A percentile compares a stretch with the other conserved stretches of the same genome.
These are phyloP conservation scores for Nephrotoma flavescens DNA, from an alignment of 2,888 invertebrate genomes.

Conservation along the genomic window DNA sequence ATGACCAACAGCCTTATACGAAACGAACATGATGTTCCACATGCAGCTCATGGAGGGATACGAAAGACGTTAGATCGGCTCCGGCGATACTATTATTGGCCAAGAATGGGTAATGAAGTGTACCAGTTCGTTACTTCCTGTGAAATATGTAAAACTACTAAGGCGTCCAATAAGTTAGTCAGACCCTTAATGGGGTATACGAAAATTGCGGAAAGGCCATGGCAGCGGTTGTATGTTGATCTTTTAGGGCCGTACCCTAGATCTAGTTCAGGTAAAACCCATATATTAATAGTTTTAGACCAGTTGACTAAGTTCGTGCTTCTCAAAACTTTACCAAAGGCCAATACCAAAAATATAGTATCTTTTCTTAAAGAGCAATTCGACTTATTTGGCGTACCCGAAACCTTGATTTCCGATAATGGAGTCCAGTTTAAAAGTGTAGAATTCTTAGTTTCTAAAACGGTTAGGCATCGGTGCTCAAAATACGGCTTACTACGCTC, in stretches of 20 bases:
- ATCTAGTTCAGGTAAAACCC: not conserved
- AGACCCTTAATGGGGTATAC: not conserved
- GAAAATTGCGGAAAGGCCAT: not conserved
- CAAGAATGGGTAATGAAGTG: slow-evolving; percentile 4
- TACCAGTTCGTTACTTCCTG: not conserved
- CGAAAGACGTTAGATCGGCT: too few relatives aligned
- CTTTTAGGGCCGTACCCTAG: not conserved
- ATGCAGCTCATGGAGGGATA: not conserved
- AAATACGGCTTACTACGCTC: slow-evolving; percentile 16
- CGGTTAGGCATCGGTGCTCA: slow-evolving; percentile 6
- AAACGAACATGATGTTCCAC: not conserved
- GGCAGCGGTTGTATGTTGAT: too few relatives aligned
- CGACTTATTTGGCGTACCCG: slow-evolving; percentile 14
- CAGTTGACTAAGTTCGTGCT: too few relatives aligned
- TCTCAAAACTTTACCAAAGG: not conserved
- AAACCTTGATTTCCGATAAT: slow-evolving; percentile 13
- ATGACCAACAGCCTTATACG: not conserved
- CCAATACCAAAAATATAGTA: not conserved
- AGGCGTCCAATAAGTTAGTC: not conserved
- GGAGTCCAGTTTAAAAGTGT: slow-evolving; percentile 12
- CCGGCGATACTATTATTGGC: slow-evolving; percentile 7
- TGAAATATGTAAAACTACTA: not conserved
- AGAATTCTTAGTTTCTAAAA: slow-evolving; percentile 5
- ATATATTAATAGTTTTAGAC: too few relatives aligned
- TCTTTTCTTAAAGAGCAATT: slow-evolving; percentile 8